A percentile compares a stretch with the other conserved stretches of the same genome.
Conservation (phyloP, 1,140 invertebrate species). For the Lasioglossum albipes region DNA sequence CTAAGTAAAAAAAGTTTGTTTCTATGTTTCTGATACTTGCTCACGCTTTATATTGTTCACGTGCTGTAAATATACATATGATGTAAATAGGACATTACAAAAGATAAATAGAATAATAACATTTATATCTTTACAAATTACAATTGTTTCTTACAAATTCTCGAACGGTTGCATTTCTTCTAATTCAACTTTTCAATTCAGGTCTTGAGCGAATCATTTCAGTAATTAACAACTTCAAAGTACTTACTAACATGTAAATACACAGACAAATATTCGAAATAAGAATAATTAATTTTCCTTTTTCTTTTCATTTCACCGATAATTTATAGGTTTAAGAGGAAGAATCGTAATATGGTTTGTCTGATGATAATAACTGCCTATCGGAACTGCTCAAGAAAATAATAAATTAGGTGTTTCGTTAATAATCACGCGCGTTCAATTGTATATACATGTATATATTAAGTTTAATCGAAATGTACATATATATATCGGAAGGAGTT, state of each 20-base stretch:
- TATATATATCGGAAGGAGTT: not conserved
- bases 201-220: not conserved
- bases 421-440: not conserved
- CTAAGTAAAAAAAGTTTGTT: constrained; percentile 41
- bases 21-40: constrained; percentile 53
- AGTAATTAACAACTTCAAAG: not conserved
- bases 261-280: not conserved
- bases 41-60: constrained; percentile 36
- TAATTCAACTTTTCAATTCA: not conserved
- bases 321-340: not conserved
- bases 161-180: not conserved
- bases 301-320: not conserved
- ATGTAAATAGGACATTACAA: constrained; percentile 18
- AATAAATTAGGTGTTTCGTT: not conserved
- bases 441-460: not conserved
- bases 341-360: not conserved
- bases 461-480: not conserved
- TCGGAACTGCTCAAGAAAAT: not conserved
- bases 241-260: constrained; percentile 8
- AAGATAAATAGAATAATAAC: constrained; percentile 15
- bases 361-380: constrained; percentile 2
- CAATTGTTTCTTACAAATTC: not conserved
- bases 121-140: constrained; percentile 9
- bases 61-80: constrained; percentile 50
- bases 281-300: not conserved